Evolutionary conservation across 2,888 invertebrate species (phyloP).

Genomic region (Lithophane semibrunnea): DNA sequence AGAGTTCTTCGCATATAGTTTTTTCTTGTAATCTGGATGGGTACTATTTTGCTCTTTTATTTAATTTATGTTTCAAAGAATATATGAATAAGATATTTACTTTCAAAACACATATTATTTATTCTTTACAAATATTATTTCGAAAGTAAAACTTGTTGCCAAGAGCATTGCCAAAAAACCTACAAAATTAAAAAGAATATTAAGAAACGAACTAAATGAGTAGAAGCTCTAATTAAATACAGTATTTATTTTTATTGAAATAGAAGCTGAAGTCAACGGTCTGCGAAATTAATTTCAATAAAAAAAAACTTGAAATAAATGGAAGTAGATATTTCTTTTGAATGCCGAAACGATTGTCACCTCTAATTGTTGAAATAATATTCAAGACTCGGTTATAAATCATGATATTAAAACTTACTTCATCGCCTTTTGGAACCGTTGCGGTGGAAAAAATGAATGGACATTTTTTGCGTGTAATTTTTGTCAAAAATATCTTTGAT

Average conservation of each 20-base stretch:
- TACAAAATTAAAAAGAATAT: too few species aligned
- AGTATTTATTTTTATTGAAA: conserved; percentile 12
- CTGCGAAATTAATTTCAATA: not conserved
- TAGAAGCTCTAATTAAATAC: not conserved
- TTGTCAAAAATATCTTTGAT: conserved; percentile 11
- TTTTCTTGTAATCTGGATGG: not conserved
- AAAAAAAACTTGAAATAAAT: conserved; percentile 23
- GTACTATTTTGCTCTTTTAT: not conserved
- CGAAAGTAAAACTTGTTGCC: not conserved
- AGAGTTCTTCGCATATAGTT: not conserved
- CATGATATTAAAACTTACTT: conserved; percentile 50
- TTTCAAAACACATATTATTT: not conserved
- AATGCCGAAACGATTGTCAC: conserved; percentile 18
- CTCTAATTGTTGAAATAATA: conserved; percentile 38
- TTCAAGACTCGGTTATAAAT: conserved; percentile 39
- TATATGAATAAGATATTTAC: not conserved
- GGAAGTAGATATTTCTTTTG: conserved; percentile 4
- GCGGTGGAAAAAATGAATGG: conserved; percentile 36
- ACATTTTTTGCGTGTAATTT: conserved; percentile 19
- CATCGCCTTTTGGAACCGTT: conserved; percentile 40
- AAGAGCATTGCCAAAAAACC: not conserved
- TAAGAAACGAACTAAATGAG: not conserved
- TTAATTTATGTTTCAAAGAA: not conserved
- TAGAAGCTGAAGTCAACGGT: not conserved
- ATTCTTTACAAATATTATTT: not conserved